Conservation (phyloP, 1,140 invertebrate genomes). For the Meteorus sp. region DNA sequence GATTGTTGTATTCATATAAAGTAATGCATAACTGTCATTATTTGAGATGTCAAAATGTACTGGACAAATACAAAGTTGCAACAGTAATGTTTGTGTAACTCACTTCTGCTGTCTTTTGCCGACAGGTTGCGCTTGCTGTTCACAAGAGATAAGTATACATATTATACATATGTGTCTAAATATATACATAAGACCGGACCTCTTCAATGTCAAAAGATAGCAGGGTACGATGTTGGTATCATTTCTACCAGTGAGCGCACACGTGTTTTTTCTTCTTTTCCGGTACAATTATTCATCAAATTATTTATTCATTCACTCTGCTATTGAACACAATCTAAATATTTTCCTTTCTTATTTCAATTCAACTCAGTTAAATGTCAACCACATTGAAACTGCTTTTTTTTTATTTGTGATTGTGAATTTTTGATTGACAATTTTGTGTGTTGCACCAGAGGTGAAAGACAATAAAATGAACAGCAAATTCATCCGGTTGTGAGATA, state of each 20-base stretch:
- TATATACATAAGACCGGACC: slow-evolving; percentile 23
- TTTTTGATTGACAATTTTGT: no score
- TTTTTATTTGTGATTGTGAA: no score
- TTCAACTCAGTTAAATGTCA: no score
- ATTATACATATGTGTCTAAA: slow-evolving; percentile 28
- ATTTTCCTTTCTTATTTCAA: no score
- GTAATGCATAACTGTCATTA: no score
- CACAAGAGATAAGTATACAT: slow-evolving; percentile 45
- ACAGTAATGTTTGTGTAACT: no score
- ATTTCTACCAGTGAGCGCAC: neutral
- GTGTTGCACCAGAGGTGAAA: slow-evolving; percentile 16
- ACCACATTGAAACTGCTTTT: no score
- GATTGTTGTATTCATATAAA: no score
- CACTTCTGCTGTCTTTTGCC: slow-evolving; percentile 35
- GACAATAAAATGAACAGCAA: slow-evolving; percentile 32
- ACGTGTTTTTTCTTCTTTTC: no score
- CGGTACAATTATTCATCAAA: no score
- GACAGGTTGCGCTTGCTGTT: slow-evolving; percentile 40
- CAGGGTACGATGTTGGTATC: slow-evolving; percentile 13
- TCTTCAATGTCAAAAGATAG: slow-evolving; percentile 54
- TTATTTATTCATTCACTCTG: no score
- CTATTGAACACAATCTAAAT: no score
- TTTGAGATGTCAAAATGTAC: slow-evolving; percentile 51
- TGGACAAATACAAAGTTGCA: slow-evolving; percentile 47
- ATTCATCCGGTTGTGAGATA: slow-evolving; percentile 40